Percentiles rank a stretch among this genome's conserved stretches.
Conservation (phyloP, 2,888 invertebrate species). For the Parnassius mnemosyne region DNA sequence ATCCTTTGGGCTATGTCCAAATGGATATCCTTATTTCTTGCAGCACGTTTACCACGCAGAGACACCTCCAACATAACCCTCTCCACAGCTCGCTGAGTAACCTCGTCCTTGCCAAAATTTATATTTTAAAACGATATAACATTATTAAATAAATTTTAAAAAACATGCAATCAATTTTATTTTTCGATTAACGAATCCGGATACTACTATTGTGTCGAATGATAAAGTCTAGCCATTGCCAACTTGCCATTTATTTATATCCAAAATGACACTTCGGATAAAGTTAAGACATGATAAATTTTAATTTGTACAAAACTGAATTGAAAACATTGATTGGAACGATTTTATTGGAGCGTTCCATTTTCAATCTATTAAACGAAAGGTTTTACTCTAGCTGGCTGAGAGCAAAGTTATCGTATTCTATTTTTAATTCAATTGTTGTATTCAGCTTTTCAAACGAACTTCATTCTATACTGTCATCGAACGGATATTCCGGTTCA, state of each 20-base stretch:
- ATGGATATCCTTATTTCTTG: too few species aligned
- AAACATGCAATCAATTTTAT: too few species aligned
- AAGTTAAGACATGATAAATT: constrained; percentile 45
- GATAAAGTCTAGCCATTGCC: constrained; percentile 6
- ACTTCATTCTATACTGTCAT: constrained; percentile 23
- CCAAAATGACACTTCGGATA: constrained; percentile 34
- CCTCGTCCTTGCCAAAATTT: too few species aligned
- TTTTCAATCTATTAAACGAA: constrained; percentile 54
- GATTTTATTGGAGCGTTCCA: constrained; percentile 54
- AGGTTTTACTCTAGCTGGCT: constrained; percentile 53
- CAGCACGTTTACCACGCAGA: too few species aligned
- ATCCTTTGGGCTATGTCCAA: too few species aligned
- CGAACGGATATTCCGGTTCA: constrained; percentile 5
- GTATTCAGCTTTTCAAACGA: constrained; percentile 41
- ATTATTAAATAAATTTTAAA: too few species aligned
- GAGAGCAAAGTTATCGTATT: constrained; percentile 68
- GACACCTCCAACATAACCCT: too few species aligned
- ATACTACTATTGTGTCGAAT: not conserved
- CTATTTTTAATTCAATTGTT: constrained; percentile 56
- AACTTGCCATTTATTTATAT: constrained; percentile 26
- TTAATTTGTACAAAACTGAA: constrained; percentile 59
- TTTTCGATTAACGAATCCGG: not conserved
- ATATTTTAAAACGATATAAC: too few species aligned
- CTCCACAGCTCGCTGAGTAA: too few species aligned
- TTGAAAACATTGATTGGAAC: constrained; percentile 53